These are phyloP conservation scores for Sebastiscus tertius DNA, from an alignment of 2,797 vertebrate species.

Conservation along the genomic window DNA sequence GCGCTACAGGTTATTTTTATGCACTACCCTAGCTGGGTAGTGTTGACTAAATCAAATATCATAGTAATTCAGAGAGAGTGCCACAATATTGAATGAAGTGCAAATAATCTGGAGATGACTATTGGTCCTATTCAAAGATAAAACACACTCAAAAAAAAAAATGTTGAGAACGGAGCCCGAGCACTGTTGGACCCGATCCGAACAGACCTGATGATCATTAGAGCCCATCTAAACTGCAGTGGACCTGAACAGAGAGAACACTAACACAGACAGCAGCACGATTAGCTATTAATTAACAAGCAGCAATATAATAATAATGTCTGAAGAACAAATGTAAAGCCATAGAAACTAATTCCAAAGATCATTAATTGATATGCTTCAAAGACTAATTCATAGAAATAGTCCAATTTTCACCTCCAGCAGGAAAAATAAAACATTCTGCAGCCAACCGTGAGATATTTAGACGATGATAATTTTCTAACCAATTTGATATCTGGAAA, in stretches of 20 bases:
- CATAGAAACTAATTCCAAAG: neutral
- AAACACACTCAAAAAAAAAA: neutral
- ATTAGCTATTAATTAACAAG: neutral
- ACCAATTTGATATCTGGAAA: neutral
- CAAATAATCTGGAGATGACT: neutral
- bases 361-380: neutral
- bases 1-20: constrained; percentile 12
- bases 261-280: neutral
- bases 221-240: neutral
- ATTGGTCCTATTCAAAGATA: neutral
- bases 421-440: neutral
- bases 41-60: neutral
- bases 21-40: neutral
- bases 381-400: neutral
- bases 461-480: neutral
- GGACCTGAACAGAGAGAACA: neutral
- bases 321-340: neutral
- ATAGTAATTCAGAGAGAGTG: neutral
- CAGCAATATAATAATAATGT: neutral
- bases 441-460: neutral
- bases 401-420: neutral
- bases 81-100: neutral
- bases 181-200: neutral
- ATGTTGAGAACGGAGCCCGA: neutral
- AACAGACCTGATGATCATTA: neutral